These are phyloP conservation scores for Drosophila rellima DNA, from an alignment of 2,888 invertebrate genomes.

Conservation along the genomic window DNA sequence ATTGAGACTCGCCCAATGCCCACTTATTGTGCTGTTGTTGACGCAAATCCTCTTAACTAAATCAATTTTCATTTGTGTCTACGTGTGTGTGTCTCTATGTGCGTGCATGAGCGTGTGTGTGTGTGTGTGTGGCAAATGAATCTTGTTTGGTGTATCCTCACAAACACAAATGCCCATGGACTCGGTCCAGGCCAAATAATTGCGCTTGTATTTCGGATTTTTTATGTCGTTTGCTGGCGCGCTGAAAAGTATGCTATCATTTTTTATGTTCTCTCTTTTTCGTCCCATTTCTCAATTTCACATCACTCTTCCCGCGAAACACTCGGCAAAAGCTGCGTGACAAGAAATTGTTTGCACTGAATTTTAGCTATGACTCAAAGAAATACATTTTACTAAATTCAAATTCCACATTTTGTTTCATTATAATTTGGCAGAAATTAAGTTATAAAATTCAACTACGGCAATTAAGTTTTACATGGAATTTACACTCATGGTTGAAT, in stretches of 20 bases:
- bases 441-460: not conserved
- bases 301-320: no score
- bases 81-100: slow-evolving; percentile 39
- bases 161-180: slow-evolving; percentile 47
- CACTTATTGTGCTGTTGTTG: slow-evolving; percentile 81
- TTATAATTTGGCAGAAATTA: not conserved
- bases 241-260: slow-evolving; percentile 65
- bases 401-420: not conserved
- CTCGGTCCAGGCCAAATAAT: slow-evolving; percentile 56
- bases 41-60: slow-evolving; percentile 81
- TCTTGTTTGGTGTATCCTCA: slow-evolving; percentile 11
- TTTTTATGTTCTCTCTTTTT: slow-evolving; percentile 18
- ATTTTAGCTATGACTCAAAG: slow-evolving; percentile 33
- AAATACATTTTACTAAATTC: slow-evolving; percentile 19
- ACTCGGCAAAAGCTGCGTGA: not conserved
- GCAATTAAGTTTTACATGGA: no score
- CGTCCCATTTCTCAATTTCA: not conserved
- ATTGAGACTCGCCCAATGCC: slow-evolving; percentile 37
- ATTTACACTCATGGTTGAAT: no score
- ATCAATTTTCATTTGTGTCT: slow-evolving; percentile 79
- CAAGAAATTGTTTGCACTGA: slow-evolving; percentile 31
- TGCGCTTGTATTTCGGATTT: slow-evolving; percentile 56
- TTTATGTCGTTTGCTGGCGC: slow-evolving; percentile 31
- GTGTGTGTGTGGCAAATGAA: slow-evolving; percentile 28
- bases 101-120: slow-evolving; percentile 10